phyloP scores from a whole-genome alignment of 2,797 vertebrate genomes.

The Tolypeutes matacus region DNA sequence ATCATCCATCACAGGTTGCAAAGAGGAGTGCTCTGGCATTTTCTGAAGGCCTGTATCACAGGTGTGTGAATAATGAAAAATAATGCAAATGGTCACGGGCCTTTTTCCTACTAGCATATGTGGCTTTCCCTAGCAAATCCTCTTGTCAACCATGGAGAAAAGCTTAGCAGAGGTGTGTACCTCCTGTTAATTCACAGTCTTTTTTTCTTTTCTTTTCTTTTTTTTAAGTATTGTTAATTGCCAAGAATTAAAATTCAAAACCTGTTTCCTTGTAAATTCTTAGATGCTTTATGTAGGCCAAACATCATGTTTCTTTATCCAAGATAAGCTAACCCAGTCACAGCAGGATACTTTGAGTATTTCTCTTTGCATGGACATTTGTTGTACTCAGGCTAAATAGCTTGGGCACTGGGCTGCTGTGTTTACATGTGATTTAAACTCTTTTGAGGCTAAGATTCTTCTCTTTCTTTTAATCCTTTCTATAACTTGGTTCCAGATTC shows the following conservation, averaged over 20 bases:
- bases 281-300: not conserved
- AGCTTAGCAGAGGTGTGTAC: not conserved
- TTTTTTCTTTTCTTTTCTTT: not conserved
- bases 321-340: not conserved
- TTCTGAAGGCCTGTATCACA: not conserved
- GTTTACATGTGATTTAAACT: not conserved
- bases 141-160: not conserved
- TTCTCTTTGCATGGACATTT: not conserved
- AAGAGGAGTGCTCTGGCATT: not conserved
- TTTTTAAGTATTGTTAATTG: conserved; percentile 24
- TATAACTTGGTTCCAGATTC: conserved; percentile 35
- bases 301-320: not conserved
- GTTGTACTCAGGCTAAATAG: not conserved
- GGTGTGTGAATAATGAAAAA: not conserved
- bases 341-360: not conserved
- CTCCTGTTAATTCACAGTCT: not conserved
- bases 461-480: not conserved
- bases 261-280: conserved; percentile 14
- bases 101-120: not conserved
- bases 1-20: not conserved
- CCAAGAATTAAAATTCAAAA: conserved; percentile 43
- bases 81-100: not conserved
- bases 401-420: not conserved
- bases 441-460: not conserved
- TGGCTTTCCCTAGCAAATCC: not conserved